Evolutionary conservation across 2,888 invertebrate genomes (phyloP).

Genomic region (Glaucopsyche alexis): DNA sequence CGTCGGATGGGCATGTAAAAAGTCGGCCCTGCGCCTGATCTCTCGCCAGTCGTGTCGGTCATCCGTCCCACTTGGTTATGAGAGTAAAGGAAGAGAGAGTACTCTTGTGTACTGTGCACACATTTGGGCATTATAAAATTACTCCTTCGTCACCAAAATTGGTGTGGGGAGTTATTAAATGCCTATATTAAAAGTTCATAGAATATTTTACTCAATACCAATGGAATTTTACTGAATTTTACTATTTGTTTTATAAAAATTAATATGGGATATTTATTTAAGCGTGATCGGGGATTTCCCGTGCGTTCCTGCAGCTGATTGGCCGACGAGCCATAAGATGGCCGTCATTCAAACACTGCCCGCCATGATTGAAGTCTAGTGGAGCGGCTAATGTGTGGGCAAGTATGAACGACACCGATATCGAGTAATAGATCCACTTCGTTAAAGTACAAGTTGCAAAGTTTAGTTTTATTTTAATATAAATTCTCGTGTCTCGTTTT

Average conservation of each 20-base stretch:
- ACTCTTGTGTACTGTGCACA: too few species aligned
- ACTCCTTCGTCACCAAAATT: too few species aligned
- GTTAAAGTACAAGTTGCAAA: not conserved
- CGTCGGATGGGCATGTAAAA: too few species aligned
- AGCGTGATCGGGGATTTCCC: slow-evolving; percentile 12
- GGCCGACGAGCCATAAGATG: slow-evolving; percentile 35
- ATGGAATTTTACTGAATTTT: not conserved
- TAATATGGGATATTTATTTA: slow-evolving; percentile 15
- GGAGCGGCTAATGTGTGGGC: slow-evolving; percentile 31
- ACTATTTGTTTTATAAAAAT: slow-evolving; percentile 18
- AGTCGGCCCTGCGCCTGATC: too few species aligned
- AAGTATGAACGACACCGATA: slow-evolving; percentile 8
- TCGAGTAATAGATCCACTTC: not conserved
- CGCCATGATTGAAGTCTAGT: slow-evolving; percentile 35
- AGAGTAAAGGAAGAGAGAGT: too few species aligned
- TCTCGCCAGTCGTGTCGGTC: too few species aligned
- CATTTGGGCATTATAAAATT: too few species aligned
- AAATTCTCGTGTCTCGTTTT: too few species aligned
- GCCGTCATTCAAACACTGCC: slow-evolving; percentile 33
- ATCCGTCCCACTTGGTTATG: too few species aligned
- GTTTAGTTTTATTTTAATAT: too few species aligned
- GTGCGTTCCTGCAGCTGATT: slow-evolving; percentile 30
- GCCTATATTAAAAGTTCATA: too few species aligned
- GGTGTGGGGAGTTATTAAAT: too few species aligned
- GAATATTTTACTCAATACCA: not conserved